Evolutionary conservation across 2,888 invertebrate species (phyloP), one percentile per base, ranked within the genome.

Genomic region (Cybosia mesomella): DNA sequence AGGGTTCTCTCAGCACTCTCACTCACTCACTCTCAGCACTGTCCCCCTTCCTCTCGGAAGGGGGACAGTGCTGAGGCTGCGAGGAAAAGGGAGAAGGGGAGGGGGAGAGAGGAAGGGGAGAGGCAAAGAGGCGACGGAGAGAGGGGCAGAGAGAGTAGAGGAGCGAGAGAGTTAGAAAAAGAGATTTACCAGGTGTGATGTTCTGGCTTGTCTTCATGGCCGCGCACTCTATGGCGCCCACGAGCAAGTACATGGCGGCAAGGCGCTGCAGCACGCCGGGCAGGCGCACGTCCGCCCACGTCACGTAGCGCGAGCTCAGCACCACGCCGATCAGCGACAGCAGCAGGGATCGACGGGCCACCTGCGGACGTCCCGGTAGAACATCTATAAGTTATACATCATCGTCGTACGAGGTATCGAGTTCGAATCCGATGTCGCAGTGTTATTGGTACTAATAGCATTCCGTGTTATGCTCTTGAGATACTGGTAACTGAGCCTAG

Each of bases 241-340:
- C 97, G 0, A 98, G 93, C 21, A 98, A 95, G 89, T 98, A 98
- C 76, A 97, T 96, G 18, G 97, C 90, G 0, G 97, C 98, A 66
- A 98, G 95, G n/a, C 98, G 95, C 87, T 98, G 98, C 69, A 98
- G 88, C 60, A 98, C 97, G 7, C 98, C 98, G 1, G 97, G 97
- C 64, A 98, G 95, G 22, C 98, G 95, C 13, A 98, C 93, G 58
- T 95, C 88, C 10, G 86, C 74, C 84, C 97, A 93, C 9, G 95
- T 91, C 59, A 92, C 91, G 74, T 95, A 89, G 64, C 94, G 91
- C 0, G 94, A 89, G 9, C 94, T 86, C 34, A 95, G 90, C 13
- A 97, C 91, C 32, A 97, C 87, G 18, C 98, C 98, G 32, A 97
- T 90, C 0, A 96, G 78, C 10, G 97, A 95, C 55, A 98, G 91